These are phyloP conservation scores for Cygnus atratus DNA, from an alignment of 2,113 vertebrate genomes.

Conservation along the genomic window DNA sequence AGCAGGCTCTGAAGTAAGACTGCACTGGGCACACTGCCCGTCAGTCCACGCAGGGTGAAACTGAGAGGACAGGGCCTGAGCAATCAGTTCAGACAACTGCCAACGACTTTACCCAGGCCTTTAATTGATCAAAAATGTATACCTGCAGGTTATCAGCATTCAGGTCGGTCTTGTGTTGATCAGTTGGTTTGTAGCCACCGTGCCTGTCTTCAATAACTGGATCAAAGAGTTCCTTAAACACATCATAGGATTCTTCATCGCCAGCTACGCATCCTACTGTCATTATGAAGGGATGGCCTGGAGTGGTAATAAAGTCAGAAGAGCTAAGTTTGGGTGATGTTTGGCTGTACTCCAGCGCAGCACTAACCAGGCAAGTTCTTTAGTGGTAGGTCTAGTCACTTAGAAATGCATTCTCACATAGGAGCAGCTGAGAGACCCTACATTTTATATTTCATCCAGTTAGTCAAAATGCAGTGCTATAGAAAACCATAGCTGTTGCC, in stretches of 20 bases:
- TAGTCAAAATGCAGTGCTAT: conserved; percentile 17
- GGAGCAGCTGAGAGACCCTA: neutral
- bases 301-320: conserved; percentile 54
- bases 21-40: neutral
- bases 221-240: conserved; percentile 93
- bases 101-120: neutral
- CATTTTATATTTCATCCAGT: neutral
- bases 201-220: conserved; percentile 93
- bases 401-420: neutral
- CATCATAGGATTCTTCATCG: conserved; percentile 92
- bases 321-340: conserved; percentile 2
- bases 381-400: conserved; percentile 37
- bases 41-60: neutral
- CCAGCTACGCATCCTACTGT: conserved; percentile 95
- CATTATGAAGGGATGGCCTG: conserved; percentile 96
- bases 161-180: conserved; percentile 96
- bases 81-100: neutral
- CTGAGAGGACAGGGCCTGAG: neutral
- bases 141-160: conserved; percentile 89
- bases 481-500: conserved; percentile 8
- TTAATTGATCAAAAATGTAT: neutral
- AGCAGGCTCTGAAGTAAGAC: neutral
- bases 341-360: neutral
- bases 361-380: conserved; percentile 53
- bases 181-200: conserved; percentile 93